Percentiles rank a stretch among this genome's conserved stretches.
These are phyloP conservation scores for Bibio marci DNA, from an alignment of 2,888 invertebrate genomes.

Conservation along the genomic window DNA sequence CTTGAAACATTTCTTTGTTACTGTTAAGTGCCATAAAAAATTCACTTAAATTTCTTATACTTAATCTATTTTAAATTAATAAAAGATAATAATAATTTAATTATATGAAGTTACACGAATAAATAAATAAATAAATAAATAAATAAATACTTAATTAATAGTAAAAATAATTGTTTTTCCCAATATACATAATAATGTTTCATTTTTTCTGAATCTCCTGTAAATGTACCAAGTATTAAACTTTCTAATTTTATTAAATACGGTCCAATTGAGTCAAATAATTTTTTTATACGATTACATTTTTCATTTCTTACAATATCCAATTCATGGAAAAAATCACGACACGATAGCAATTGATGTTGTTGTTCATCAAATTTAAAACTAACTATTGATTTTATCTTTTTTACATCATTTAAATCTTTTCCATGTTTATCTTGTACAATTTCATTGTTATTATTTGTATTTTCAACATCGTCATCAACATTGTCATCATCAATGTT, in stretches of 20 bases:
- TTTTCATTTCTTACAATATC: constrained; percentile 50
- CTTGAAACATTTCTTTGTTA: constrained; percentile 51
- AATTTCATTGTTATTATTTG: not conserved
- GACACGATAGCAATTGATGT: constrained; percentile 15
- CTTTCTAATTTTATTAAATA: constrained; percentile 74
- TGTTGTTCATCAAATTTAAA: not conserved
- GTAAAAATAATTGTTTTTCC: constrained; percentile 61
- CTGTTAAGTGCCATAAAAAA: constrained; percentile 42
- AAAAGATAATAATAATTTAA: not conserved
- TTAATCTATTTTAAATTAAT: constrained; percentile 31
- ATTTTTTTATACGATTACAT: constrained; percentile 45
- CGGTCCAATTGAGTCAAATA: constrained; percentile 67
- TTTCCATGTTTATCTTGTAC: too few species aligned
- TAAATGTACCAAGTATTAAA: constrained; percentile 60
- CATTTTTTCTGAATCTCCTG: constrained; percentile 58
- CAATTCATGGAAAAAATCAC: constrained; percentile 49
- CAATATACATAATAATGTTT: constrained; percentile 60
- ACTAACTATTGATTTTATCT: not conserved
- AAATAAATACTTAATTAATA: constrained; percentile 37
- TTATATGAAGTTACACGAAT: not conserved
- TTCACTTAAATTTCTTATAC: constrained; percentile 49
- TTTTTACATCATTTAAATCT: too few species aligned
- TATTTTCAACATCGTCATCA: too few species aligned
- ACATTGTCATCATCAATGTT: not conserved
- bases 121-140: not conserved